Evolutionary conservation across 1,140 invertebrate species (phyloP).

Genomic region (Ooceraea biroi): DNA sequence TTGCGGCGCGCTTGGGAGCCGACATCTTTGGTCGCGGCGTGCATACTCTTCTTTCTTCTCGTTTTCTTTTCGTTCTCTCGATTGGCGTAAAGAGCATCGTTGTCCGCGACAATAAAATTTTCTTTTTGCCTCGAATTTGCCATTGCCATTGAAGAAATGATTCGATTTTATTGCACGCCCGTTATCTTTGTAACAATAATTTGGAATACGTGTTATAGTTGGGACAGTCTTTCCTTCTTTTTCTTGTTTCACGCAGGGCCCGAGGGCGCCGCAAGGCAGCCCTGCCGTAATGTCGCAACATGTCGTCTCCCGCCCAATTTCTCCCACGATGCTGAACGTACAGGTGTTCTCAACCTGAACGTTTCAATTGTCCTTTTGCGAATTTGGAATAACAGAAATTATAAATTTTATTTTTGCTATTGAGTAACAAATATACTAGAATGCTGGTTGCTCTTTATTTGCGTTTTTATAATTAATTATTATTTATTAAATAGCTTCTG

Average conservation of each 20-base stretch:
- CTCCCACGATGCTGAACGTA: conserved; percentile 60
- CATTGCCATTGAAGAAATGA: no score
- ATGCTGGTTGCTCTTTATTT: neutral
- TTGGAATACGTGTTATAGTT: no score
- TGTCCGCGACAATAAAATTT: no score
- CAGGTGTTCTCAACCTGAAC: conserved; percentile 70
- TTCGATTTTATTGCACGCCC: no score
- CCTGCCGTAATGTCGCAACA: conserved; percentile 69
- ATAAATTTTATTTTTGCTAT: neutral
- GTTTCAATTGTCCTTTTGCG: neutral
- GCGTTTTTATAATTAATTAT: neutral
- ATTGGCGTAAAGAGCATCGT: neutral
- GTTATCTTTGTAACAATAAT: no score
- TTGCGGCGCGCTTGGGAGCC: conserved; percentile 31
- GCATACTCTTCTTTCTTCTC: neutral
- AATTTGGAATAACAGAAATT: neutral
- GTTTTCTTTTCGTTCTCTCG: no score
- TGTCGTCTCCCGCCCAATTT: conserved; percentile 80
- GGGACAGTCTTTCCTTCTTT: neutral
- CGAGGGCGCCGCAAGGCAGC: conserved; percentile 20
- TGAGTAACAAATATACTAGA: neutral
- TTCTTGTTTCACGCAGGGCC: neutral
- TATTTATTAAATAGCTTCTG: neutral
- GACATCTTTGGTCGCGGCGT: conserved; percentile 58
- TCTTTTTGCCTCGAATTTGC: no score